Conservation (phyloP, 1,140 invertebrate species). For the Camponotus floridanus region DNA sequence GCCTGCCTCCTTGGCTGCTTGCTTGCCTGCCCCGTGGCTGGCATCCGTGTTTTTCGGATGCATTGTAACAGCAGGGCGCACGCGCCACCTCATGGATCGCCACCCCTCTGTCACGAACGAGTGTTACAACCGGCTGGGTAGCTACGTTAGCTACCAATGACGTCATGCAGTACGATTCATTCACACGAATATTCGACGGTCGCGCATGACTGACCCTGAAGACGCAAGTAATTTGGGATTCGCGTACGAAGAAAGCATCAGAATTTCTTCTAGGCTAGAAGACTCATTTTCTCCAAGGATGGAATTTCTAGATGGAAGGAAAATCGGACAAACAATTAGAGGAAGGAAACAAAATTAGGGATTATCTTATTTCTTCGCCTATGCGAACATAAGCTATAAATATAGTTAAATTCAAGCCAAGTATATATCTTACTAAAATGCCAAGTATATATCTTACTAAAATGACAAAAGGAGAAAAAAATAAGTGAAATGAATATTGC, state of each 20-base stretch:
- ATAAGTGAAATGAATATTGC: neutral
- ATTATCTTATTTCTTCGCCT: too few species aligned
- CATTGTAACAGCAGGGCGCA: constrained; percentile 68
- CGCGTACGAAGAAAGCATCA: neutral
- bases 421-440: too few species aligned
- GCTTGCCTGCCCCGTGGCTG: constrained; percentile 45
- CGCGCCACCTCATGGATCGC: constrained; percentile 78
- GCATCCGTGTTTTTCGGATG: constrained; percentile 58
- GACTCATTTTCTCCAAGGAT: neutral
- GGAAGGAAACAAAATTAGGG: neutral
- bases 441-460: too few species aligned
- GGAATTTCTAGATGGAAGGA: neutral
- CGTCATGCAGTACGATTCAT: constrained; percentile 64
- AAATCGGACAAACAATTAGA: neutral
- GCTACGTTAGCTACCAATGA: constrained; percentile 39
- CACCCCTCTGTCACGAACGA: constrained; percentile 49
- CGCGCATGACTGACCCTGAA: constrained; percentile 12
- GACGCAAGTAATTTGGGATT: neutral
- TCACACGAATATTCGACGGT: constrained; percentile 73
- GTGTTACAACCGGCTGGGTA: constrained; percentile 19
- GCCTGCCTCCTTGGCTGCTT: neutral
- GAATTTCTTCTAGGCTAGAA: neutral
- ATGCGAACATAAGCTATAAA: too few species aligned
- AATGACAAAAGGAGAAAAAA: neutral
- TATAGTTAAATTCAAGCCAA: too few species aligned